These are phyloP conservation scores for Bombus huntii DNA, from an alignment of 1,140 invertebrate species.

Conservation along the genomic window DNA sequence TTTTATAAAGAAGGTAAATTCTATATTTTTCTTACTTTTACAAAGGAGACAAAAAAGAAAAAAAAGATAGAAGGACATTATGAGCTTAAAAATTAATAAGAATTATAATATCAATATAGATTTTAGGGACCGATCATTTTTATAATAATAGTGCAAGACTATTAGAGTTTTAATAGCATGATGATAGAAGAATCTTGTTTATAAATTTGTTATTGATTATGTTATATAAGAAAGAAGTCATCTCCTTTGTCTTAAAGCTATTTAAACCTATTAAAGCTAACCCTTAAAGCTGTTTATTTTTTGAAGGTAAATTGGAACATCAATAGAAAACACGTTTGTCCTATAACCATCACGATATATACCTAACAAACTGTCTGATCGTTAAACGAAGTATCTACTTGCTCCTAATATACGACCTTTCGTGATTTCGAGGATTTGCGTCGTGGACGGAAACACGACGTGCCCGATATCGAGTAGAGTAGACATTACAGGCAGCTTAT, in stretches of 20 bases:
- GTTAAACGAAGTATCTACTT: slow-evolving; percentile 11
- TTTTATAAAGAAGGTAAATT: neutral
- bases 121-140: neutral
- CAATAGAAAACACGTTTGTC: neutral
- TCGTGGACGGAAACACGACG: neutral
- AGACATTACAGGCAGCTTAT: slow-evolving; percentile 43
- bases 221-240: neutral
- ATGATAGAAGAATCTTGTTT: neutral
- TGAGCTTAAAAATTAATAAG: neutral
- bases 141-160: neutral
- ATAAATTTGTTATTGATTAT: neutral
- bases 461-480: slow-evolving; percentile 34
- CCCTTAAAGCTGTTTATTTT: neutral
- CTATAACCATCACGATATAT: no score
- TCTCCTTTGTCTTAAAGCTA: neutral
- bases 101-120: neutral
- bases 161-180: neutral
- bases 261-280: no score
- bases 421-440: slow-evolving; percentile 44
- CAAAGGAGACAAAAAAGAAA: neutral
- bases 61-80: neutral
- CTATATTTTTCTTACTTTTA: neutral
- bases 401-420: slow-evolving; percentile 12
- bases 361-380: neutral
- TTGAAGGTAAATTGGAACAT: neutral